These are phyloP conservation scores for Dendrocincla tyrannina DNA, from an alignment of 2,797 vertebrate genomes.

Conservation along the genomic window DNA sequence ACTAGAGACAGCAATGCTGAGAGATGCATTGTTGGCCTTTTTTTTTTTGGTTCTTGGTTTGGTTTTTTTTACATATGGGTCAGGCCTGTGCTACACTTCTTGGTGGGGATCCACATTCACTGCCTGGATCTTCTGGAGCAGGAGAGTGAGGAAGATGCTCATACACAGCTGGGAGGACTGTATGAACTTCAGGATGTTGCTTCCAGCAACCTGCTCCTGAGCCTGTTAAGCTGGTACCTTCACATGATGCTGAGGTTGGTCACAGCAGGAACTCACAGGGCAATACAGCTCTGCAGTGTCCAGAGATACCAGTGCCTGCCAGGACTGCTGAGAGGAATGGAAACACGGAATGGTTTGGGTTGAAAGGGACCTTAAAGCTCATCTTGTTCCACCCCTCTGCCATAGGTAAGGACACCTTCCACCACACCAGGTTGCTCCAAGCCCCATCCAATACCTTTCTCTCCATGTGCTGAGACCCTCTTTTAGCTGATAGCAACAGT, in stretches of 20 bases:
- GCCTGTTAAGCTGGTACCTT: neutral
- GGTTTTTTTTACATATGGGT: neutral
- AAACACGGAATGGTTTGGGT: neutral
- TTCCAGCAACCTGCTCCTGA: neutral
- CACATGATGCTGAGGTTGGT: neutral
- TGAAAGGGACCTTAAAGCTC: neutral
- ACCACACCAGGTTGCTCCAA: neutral
- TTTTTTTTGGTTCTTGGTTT: accelerated
- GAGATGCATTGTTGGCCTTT: neutral
- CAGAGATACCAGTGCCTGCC: neutral
- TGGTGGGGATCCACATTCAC: neutral
- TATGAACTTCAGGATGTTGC: neutral
- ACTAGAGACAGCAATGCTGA: neutral
- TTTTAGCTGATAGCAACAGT: neutral
- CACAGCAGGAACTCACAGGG: neutral
- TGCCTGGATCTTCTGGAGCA: neutral
- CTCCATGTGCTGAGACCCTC: neutral
- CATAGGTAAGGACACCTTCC: neutral
- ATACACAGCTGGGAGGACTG: neutral
- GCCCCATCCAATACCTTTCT: neutral
- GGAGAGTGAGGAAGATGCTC: neutral
- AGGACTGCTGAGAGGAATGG: neutral
- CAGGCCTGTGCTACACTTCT: neutral
- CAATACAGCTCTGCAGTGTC: neutral
- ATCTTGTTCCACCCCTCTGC: neutral